Evolutionary conservation across 2,113 vertebrate species (phyloP), one percentile per base, ranked within the genome.

Genomic region (Varanus salvator): DNA sequence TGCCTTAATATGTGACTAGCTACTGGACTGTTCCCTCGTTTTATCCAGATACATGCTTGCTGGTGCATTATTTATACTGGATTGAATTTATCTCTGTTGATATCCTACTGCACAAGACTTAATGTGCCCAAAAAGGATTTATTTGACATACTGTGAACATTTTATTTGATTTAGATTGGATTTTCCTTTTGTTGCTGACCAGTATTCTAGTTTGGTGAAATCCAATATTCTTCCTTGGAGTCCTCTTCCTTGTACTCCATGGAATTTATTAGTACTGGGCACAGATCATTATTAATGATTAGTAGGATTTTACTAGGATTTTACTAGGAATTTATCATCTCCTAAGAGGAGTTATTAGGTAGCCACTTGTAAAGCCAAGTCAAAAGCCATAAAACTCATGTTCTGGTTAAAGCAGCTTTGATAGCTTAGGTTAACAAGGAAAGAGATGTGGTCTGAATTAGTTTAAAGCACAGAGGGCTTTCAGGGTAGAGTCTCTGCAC

Each of bases 221-320:
- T 23, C 85, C 66, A 11, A 71, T 81, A 88, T 50, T 12, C 1
- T 44, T 44, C 44, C 29, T 34, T 8, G 27, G 71, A 78, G 50
- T 50, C 90, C 72, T 52, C 57, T 90, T 85, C 64, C 85, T 74
- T 50, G 85, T 44, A 69, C 44, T 68, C 57, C 27, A 17, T 15
- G 50, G 66, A 23, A 74, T 83, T 64, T 44, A 52, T 52, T 52
- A 68, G 0, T 50, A n/a, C 21, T n/a, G 52, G 31, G 1, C 9
- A 1, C 48, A 27, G 50, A 91, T n/a, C 64, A 27, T 85, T 82
- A 89, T 85, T 91, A 90, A 87, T 11, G 34, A 74, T 84, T 90
- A 85, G 85, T 82, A 91, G n/a, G 82, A 91, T 90, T 66, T 86
- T 29, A 86, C 86, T 89, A 91, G n/a, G 29, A 91, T 90, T 66